Conservation (phyloP, 2,113 vertebrate species). For the Genyomyrus donnyi region DNA sequence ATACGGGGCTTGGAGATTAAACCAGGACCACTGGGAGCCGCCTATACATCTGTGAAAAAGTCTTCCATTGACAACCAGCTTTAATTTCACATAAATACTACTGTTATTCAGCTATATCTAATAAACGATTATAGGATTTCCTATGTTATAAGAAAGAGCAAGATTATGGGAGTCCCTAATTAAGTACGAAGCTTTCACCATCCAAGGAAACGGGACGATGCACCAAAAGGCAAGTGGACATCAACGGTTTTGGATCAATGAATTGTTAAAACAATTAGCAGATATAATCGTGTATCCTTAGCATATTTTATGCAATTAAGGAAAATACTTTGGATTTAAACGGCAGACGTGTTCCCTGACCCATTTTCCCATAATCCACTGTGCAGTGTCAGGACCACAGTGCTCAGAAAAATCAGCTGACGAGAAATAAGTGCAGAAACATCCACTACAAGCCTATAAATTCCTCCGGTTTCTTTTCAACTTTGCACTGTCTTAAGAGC, state of each 20-base stretch:
- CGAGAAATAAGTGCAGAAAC: neutral
- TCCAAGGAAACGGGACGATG: neutral
- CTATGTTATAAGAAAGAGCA: neutral
- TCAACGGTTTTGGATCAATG: neutral
- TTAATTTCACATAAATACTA: conserved; percentile 2
- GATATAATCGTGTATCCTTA: neutral
- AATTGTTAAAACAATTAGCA: neutral
- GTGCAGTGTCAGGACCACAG: neutral
- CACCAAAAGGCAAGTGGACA: too few relatives aligned
- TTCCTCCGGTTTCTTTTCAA: neutral
- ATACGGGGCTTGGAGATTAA: neutral
- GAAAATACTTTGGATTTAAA: neutral
- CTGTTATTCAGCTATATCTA: neutral
- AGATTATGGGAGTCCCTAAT: neutral
- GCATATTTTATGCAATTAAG: neutral
- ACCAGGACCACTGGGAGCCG: neutral
- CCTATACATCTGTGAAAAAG: neutral
- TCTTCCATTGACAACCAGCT: neutral
- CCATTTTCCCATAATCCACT: neutral
- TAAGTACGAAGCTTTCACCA: neutral
- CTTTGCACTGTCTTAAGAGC: neutral
- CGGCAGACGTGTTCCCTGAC: neutral
- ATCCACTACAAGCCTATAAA: neutral
- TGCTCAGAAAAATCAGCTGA: neutral
- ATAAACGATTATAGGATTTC: neutral